These are phyloP conservation scores for Halcyon badia DNA, from an alignment of 2,797 vertebrate genomes.

Conservation along the genomic window DNA sequence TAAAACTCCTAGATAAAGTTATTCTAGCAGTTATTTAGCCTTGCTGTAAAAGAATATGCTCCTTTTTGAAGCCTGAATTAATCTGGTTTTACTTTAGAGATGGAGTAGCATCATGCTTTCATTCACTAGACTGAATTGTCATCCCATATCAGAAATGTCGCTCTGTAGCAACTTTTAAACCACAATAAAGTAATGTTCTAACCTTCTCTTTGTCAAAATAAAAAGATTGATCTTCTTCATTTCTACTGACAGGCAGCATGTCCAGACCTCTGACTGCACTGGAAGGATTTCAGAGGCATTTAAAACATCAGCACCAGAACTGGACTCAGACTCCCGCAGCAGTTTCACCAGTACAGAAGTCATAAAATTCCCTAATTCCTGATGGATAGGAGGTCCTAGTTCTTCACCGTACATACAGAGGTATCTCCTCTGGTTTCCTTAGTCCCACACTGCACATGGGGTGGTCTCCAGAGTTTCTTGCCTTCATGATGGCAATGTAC, in stretches of 20 bases:
- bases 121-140: slow-evolving; percentile 51
- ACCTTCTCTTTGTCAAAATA: slow-evolving; percentile 14
- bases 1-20: slow-evolving; percentile 42
- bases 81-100: slow-evolving; percentile 45
- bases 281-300: background rate
- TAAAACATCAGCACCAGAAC: background rate
- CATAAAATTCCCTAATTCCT: background rate
- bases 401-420: background rate
- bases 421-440: background rate
- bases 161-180: background rate
- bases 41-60: background rate
- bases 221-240: slow-evolving; percentile 2
- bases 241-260: background rate
- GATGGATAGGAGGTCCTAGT: background rate
- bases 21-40: slow-evolving; percentile 42
- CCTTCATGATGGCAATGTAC: background rate
- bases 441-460: rapidly evolving
- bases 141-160: slow-evolving; percentile 18
- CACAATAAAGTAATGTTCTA: background rate
- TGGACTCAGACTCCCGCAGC: background rate
- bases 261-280: background rate
- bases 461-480: background rate
- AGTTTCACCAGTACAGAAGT: background rate
- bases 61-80: slow-evolving; percentile 42
- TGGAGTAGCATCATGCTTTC: background rate